Base-by-base conservation (phyloP, 2,888 invertebrate species). In the Cheilosia soror region DNA sequence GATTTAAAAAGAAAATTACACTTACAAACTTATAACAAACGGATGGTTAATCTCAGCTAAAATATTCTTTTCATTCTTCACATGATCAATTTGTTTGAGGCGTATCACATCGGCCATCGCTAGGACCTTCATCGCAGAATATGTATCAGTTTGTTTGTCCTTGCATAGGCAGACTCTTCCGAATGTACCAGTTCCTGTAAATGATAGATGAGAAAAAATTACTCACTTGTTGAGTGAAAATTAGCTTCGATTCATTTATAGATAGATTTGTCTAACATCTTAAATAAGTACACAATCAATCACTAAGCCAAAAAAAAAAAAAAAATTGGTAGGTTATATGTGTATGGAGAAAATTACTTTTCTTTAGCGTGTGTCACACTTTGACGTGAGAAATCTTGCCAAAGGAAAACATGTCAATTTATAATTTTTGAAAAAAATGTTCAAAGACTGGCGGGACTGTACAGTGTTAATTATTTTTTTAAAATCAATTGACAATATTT, bases 41-140 rank as follows among this genome's bases (percentile, higher is more conserved):
- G 99, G 99, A 93, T 99, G 98, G 89, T 96, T 95, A 89, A 99
- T 96, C 93, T 97, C 96, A 87, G 96, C 94, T 84, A 99, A 94
- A 89, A 99, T 98, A 89, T 95, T 96, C 92, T 98, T 98, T 93
- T 99, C 99, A 92, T 98, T 99, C 93, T 97, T 97, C 86, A 99
- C 98, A 93, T 99, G 99, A 90, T 98, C 98, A 89, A 98, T 97
- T 93, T 99, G 99, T 93, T 98, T 97, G 89, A 97, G 94, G 90
- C 97, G 95, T 90, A 99, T 97, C 87, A 99, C 97, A 92, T 98
- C 98, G 53, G 96, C 95, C 94, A 99, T 97, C 78, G 97, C 96
- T 87, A 99, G 94, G 88, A 98, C 96, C 93, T 99, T 99, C 95
- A 99, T 96, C 57, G 99, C 99, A 90, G 96, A 95, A 92, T 96